A percentile compares a stretch with the other conserved stretches of the same genome.
Evolutionary conservation across 92 coral and sea anemone species (phyloP).

Genomic region (Palythoa grandiflora): DNA sequence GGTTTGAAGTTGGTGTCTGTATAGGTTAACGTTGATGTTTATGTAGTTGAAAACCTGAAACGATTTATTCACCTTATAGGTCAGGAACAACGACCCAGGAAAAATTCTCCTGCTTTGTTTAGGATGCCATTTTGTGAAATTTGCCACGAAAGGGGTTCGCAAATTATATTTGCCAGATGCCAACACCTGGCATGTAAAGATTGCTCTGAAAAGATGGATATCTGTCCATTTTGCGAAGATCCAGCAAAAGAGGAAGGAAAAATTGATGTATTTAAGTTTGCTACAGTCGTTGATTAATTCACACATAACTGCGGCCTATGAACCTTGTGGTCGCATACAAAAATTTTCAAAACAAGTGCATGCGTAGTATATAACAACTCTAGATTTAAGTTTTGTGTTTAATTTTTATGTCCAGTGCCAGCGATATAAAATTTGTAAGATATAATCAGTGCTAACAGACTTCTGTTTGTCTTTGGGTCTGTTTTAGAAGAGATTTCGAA

Average conservation of each 20-base stretch:
- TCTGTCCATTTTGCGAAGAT: slow-evolving; percentile 9
- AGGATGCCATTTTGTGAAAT: slow-evolving; percentile 8
- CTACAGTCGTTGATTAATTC: background rate
- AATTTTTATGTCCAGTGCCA: too few relatives aligned
- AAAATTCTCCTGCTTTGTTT: background rate
- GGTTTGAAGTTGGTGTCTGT: too few relatives aligned
- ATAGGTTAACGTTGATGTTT: too few relatives aligned
- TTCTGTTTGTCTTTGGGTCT: too few relatives aligned
- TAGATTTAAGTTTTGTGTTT: too few relatives aligned
- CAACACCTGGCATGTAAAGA: slow-evolving; percentile 5
- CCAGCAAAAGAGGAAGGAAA: background rate
- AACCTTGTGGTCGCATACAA: background rate
- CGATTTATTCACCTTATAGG: background rate
- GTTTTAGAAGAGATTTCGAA: too few relatives aligned
- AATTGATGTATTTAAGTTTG: slow-evolving; percentile 4
- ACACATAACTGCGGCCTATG: background rate
- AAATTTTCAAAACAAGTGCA: too few relatives aligned
- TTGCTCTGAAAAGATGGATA: background rate
- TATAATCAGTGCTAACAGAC: too few relatives aligned
- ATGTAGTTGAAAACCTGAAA: too few relatives aligned
- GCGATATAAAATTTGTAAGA: too few relatives aligned
- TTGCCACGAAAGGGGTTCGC: background rate
- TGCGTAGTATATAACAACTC: too few relatives aligned
- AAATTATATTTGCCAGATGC: background rate
- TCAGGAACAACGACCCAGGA: background rate